These are phyloP conservation scores for Syrrhaptes paradoxus DNA, from an alignment of 2,113 vertebrate species.

Conservation along the genomic window DNA sequence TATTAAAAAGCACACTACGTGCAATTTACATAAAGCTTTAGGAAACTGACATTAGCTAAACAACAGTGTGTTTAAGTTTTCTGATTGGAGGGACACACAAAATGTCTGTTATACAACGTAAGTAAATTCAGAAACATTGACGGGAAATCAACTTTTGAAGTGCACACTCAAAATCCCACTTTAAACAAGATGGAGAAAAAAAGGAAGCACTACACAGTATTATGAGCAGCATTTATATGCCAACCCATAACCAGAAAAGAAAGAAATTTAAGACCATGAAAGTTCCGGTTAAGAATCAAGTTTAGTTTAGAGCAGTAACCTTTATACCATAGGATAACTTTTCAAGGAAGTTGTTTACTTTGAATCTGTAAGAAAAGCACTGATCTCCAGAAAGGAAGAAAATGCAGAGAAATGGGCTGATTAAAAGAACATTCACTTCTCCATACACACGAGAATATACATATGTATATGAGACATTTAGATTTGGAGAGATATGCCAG, in stretches of 20 bases:
- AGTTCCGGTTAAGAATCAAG: neutral
- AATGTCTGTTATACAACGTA: accelerated
- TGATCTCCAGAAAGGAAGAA: neutral
- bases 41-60: neutral
- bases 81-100: neutral
- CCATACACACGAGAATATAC: neutral
- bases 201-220: neutral
- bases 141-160: neutral
- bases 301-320: neutral
- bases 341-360: neutral
- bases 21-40: neutral
- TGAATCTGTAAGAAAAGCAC: neutral
- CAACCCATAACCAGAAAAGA: neutral
- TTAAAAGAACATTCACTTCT: conserved; percentile 38
- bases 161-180: neutral
- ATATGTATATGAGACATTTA: conserved; percentile 42
- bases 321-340: neutral
- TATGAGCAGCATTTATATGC: neutral
- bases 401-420: neutral
- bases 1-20: neutral
- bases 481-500: neutral
- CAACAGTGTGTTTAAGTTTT: neutral
- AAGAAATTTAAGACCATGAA: neutral
- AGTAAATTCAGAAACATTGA: neutral
- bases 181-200: neutral